phyloP scores from a whole-genome alignment of 1,140 invertebrate genomes.

The Drosophila lacertosa region DNA sequence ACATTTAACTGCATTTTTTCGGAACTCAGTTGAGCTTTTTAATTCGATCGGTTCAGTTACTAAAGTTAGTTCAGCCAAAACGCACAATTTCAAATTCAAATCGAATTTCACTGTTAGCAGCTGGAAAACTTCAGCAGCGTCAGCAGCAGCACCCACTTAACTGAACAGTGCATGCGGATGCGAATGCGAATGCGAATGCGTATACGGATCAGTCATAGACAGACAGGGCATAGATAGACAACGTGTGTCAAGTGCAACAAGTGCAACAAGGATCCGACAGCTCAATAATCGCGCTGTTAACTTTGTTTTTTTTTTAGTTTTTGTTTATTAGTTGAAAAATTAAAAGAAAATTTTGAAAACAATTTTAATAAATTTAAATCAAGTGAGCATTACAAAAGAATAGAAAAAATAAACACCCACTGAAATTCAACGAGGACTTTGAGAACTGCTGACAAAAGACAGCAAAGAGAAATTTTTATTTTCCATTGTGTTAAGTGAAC shows the following conservation, averaged over 20 bases:
- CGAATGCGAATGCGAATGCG: conserved; percentile 24
- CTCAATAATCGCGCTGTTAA: neutral
- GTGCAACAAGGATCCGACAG: conserved; percentile 20
- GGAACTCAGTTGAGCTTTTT: conserved; percentile 84
- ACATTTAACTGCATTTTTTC: conserved; percentile 83
- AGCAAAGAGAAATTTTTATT: conserved; percentile 3
- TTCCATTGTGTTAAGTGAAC: conserved; percentile 5
- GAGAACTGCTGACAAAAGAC: conserved; percentile 10
- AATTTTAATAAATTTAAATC: neutral
- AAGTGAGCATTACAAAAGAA: neutral
- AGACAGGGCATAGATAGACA: conserved; percentile 13
- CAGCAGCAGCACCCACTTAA: conserved; percentile 11
- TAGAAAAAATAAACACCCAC: neutral
- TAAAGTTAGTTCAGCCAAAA: conserved; percentile 82
- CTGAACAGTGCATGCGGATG: conserved; percentile 9
- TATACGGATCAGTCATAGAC: conserved; percentile 30
- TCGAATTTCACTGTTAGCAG: conserved; percentile 22
- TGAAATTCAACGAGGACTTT: neutral
- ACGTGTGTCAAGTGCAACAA: conserved; percentile 22
- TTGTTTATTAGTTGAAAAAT: conserved; percentile 13
- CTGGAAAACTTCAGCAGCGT: neutral
- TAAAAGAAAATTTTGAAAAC: neutral
- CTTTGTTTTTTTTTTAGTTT: conserved; percentile 15
- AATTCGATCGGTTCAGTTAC: conserved; percentile 84
- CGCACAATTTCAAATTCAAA: conserved; percentile 64